Base-by-base conservation (phyloP, 92 coral and sea anemone species). In the Hydrozoanthus gracilis region DNA sequence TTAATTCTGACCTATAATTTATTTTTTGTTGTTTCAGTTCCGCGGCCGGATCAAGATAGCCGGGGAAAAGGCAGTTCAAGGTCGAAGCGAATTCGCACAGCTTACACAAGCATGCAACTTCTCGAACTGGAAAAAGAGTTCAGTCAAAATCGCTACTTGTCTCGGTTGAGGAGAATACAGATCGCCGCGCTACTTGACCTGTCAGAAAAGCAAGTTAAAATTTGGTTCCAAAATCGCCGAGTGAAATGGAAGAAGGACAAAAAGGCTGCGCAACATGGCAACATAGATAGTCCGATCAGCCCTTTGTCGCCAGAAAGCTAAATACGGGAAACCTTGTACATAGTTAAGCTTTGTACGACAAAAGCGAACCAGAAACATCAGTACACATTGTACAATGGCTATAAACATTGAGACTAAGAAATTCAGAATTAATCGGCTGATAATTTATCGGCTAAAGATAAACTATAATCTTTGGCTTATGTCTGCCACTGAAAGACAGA, bases 201-300 rank as follows among this genome's bases (percentile, higher is more conserved):
- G 61, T 93, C 98, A 51, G 99, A 96, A 78, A 96, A 96, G 48
- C 99, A 96, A 92, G 99, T 96, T 60, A 96, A 96, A 93, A 96
- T 96, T 73, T 96, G 99, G 99, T 96, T 96, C 86, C 99, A 96
- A 76, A 96, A 96, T 89, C 97, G 99, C 65, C 93, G 99, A 12
- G 99, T 96, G 7, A 96, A 96, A 51, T 96, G 99, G 99, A 96
- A 96, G 88, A 96, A 96, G 55, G 99, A 96, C 92, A 95, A 94
- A 83, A 94, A 94, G 84, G 98, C 98, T 4, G 98, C 98, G 8
- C 98, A 94, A 64, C 98, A 94, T 60, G 84, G 89, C 3, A 89
- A 16, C 27, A 79, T 88, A 0, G 95, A 91, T 8, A 88, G 62
- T 56, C 95, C 87, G 11, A 87, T 88, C 66, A 83, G 88, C 48